Evolutionary conservation across 2,797 vertebrate genomes (phyloP).

Genomic region (Muraenolepis orangiensis): DNA sequence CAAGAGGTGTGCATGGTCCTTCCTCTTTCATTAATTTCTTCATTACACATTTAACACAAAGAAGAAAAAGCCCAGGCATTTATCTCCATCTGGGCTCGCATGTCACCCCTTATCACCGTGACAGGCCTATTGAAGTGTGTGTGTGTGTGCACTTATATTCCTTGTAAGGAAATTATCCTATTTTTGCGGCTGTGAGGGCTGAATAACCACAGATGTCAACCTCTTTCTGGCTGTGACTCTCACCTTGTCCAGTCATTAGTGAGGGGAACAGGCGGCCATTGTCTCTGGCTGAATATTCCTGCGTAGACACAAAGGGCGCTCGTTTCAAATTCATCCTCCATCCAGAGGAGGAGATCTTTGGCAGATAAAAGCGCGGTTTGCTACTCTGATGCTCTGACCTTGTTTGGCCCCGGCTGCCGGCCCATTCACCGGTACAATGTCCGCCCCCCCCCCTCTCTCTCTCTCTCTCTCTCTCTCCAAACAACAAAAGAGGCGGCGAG

Average conservation of each 20-base stretch:
- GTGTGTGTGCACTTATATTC: conserved; percentile 79
- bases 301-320: conserved; percentile 80
- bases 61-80: too few species aligned
- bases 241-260: conserved; percentile 89
- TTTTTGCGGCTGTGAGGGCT: conserved; percentile 85
- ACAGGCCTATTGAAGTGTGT: conserved; percentile 89
- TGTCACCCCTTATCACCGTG: conserved; percentile 81
- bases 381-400: conserved; percentile 40
- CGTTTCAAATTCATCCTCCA: conserved; percentile 81
- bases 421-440: not conserved
- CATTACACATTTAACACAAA: not conserved
- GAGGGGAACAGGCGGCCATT: conserved; percentile 84
- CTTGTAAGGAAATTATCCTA: conserved; percentile 89
- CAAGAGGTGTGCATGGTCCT: not conserved
- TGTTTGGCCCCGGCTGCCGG: conserved; percentile 21
- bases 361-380: conserved; percentile 46
- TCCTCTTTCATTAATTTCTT: not conserved
- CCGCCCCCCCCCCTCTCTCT: not conserved
- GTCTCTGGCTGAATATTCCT: conserved; percentile 86
- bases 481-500: not conserved
- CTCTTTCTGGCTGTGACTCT: conserved; percentile 85
- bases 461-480: not conserved
- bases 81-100: conserved; percentile 63
- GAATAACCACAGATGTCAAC: conserved; percentile 94
- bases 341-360: conserved; percentile 52